Conservation (phyloP, 2,113 vertebrate species). For the Cygnus buccinator region DNA sequence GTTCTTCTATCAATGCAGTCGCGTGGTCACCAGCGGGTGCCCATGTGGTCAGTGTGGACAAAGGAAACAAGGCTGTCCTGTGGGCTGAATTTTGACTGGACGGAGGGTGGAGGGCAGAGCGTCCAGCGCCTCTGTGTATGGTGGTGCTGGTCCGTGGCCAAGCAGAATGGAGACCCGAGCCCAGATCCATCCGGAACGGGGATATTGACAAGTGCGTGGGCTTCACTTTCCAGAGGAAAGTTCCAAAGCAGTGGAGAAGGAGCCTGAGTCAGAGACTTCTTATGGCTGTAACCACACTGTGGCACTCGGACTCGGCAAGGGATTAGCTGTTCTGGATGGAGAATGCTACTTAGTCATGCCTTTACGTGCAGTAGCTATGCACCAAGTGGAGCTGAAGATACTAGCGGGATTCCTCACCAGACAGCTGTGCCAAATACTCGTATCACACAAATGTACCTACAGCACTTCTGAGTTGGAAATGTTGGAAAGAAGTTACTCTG, state of each 20-base stretch:
- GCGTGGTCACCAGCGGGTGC: conserved; percentile 91
- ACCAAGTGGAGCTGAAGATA: conserved; percentile 15
- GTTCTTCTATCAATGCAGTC: conserved; percentile 92
- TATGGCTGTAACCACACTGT: not conserved
- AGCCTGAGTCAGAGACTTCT: conserved; percentile 28
- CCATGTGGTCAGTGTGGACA: conserved; percentile 93
- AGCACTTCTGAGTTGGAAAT: conserved; percentile 28
- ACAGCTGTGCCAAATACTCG: conserved; percentile 63
- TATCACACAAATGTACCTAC: not conserved
- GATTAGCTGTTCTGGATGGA: conserved; percentile 6
- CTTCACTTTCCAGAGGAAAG: conserved; percentile 33
- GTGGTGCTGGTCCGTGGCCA: not conserved
- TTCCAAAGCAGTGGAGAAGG: not conserved
- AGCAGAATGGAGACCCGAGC: not conserved
- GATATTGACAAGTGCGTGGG: not conserved
- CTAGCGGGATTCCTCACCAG: not conserved
- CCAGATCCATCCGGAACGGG: not conserved
- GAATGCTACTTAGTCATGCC: conserved; percentile 57
- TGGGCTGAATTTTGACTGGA: conserved; percentile 91
- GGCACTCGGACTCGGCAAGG: not conserved
- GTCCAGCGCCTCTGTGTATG: not conserved
- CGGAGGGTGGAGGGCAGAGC: not conserved
- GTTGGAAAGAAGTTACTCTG: conserved; percentile 41
- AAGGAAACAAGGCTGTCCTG: conserved; percentile 90
- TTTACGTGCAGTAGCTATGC: conserved; percentile 63